phyloP scores from a whole-genome alignment of 2,888 invertebrate species.

The Hipparchia sbordonii region DNA sequence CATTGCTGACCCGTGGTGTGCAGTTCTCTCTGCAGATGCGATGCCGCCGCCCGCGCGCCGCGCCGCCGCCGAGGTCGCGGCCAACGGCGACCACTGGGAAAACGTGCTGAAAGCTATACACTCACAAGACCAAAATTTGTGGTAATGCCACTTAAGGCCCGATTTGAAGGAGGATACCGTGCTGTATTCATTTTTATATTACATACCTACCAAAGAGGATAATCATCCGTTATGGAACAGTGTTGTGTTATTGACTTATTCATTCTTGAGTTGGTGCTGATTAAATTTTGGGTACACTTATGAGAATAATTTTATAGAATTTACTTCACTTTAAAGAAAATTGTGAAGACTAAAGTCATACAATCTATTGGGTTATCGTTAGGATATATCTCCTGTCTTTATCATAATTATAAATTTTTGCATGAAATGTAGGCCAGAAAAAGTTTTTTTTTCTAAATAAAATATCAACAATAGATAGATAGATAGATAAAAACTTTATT shows the following conservation, averaged over 20 bases:
- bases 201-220: constrained; percentile 45
- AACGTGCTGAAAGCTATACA: constrained; percentile 84
- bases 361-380: no score
- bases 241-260: constrained; percentile 34
- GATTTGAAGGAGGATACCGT: constrained; percentile 66
- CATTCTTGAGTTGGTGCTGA: neutral
- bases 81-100: constrained; percentile 86
- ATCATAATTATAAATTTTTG: no score
- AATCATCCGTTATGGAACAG: constrained; percentile 44
- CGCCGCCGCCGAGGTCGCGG: constrained; percentile 84
- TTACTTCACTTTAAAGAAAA: no score
- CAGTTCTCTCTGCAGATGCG: constrained; percentile 82
- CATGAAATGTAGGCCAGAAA: no score
- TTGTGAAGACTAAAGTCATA: no score
- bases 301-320: neutral
- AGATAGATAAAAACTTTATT: no score
- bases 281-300: neutral
- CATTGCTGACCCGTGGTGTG: constrained; percentile 79
- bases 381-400: no score
- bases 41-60: constrained; percentile 72
- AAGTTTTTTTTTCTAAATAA: no score
- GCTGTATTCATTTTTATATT: constrained; percentile 77
- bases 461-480: no score
- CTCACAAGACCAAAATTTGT: constrained; percentile 80
- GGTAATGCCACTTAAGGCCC: constrained; percentile 77